Evolutionary conservation across 2,113 vertebrate species (phyloP), one percentile per base, ranked within the genome.

Genomic region (Meriones unguiculatus): DNA sequence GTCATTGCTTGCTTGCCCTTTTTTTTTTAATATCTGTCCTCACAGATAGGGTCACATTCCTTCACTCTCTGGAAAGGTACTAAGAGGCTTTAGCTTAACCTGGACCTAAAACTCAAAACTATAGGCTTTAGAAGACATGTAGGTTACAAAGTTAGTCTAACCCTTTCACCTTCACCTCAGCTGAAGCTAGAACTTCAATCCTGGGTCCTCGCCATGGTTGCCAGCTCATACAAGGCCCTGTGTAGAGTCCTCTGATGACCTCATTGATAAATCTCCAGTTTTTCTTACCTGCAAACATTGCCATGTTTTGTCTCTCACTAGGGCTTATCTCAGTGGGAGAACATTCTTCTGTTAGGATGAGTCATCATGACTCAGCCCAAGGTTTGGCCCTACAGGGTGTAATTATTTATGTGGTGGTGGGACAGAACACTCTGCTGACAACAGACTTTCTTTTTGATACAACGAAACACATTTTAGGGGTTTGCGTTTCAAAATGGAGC

Each of bases 141-240:
- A 46, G 41, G 41, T 46, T 46, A 46, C 41, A 46, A 46, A 46
- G 4, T 46, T 46, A 46, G 41, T 46, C 41, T 46, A 46, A 46
- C 41, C 41, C 41, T 46, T 46, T 46, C 41, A 46, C n/a, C n/a
- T 28, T 17, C 35, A 13, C 5, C 18, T 41, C 50, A 18, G 2
- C 8, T 15, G 2, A 69, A 32, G n/a, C 10, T 15, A 6, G 7
- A 70, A 65, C 38, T 20, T 7, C 15, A 18, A 46, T 38, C 20
- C n/a, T 75, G 72, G 20, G 72, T 75, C 0, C 24, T 32, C 41
- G 5, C 6, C 7, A 10, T 8, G 9, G 59, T 54, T 15, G 70
- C 35, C 82, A 8, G 1, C 0, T 11, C 32, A 7, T 24, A 0
- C 18, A 2, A 52, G 13, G 5, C 17, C 9, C 2, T 22, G 10